A percentile compares a stretch with the other conserved stretches of the same genome.
phyloP scores from a whole-genome alignment of 2,888 invertebrate species.

The Enchytraeus crypticus region DNA sequence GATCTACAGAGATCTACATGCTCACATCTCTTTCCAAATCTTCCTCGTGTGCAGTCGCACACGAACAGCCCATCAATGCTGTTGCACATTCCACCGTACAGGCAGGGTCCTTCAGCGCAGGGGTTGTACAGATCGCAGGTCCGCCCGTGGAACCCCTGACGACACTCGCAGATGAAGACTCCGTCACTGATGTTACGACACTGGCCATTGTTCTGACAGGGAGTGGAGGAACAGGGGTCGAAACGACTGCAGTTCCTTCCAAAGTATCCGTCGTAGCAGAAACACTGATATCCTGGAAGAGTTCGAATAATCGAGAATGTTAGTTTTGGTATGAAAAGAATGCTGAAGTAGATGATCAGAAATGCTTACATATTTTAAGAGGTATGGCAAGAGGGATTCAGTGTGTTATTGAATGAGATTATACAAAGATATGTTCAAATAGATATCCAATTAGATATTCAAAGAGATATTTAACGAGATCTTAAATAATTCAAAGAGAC shows the following conservation, averaged over 20 bases:
- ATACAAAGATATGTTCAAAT: too few relatives aligned
- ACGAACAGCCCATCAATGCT: constrained; percentile 25
- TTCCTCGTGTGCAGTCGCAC: constrained; percentile 24
- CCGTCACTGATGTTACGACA: constrained; percentile 32
- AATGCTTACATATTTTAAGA: too few relatives aligned
- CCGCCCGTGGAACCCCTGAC: constrained; percentile 22
- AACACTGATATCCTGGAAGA: constrained; percentile 26
- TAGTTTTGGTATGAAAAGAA: too few relatives aligned
- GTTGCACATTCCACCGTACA: constrained; percentile 25
- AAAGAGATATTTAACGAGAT: too few relatives aligned
- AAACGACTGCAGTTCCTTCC: constrained; percentile 30
- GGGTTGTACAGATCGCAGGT: constrained; percentile 25
- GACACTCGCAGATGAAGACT: constrained; percentile 23
- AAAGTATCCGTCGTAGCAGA: constrained; percentile 33
- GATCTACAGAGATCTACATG: constrained; percentile 20
- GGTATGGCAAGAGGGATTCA: too few relatives aligned
- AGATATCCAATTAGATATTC: too few relatives aligned
- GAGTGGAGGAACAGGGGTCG: constrained; percentile 32
- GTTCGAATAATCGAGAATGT: constrained; percentile 20
- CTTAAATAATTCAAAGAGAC: too few relatives aligned
- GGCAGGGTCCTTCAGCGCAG: constrained; percentile 24
- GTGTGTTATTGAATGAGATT: too few relatives aligned
- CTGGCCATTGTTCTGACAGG: constrained; percentile 37
- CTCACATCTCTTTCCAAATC: constrained; percentile 25
- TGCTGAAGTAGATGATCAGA: too few relatives aligned